Evolutionary conservation across 2,797 vertebrate genomes (phyloP), one percentile per base, ranked within the genome.

Genomic region (Xenops minutus): DNA sequence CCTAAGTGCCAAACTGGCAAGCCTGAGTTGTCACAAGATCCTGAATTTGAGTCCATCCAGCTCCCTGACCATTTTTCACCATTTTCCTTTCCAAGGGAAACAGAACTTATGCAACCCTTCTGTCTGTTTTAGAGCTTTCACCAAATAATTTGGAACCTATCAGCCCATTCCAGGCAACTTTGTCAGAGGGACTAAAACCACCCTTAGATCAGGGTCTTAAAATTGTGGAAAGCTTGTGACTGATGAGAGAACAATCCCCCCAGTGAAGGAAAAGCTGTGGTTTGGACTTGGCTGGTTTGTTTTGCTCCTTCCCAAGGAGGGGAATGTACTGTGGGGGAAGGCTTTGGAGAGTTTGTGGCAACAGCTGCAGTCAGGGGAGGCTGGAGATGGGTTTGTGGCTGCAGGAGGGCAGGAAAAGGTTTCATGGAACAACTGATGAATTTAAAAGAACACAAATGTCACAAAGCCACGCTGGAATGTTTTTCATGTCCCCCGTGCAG

Each of bases 401-500:
- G 17, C 21, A 58, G 37, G 69, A 52, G 44, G 2, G 27, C 37
- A 44, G 67, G 37, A 52, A 59, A 19, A 51, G 21, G 5, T 48
- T 78, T 37, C 15, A 0, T 15, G 44, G 34, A 80, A 61, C 83
- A 75, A n/a, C 37, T 51, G 2, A 7, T 39, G 89, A 39, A 6
- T 46, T 52, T 10, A 26, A 85, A 13, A 17, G 29, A 30, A 7
- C 9, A 7, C 2, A 3, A 17, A 4, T 8, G 3, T 56, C 29
- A 19, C 16, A 56, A 78, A 49, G 15, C 13, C 2, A 5, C 1
- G 7, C 9, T 22, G 10, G 20, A 51, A 29, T 27, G 43, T 59
- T 44, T 51, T 9, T 23, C 4, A 20, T 16, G 2, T 4, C 6
- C 39, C n/a, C 46, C 0, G 0, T 46, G 39, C 36, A 8, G 22